Evolutionary conservation across 30 jellyfish, hydroid and myxozoan genomes (phyloP).

Genomic region (Aurelia sp.): DNA sequence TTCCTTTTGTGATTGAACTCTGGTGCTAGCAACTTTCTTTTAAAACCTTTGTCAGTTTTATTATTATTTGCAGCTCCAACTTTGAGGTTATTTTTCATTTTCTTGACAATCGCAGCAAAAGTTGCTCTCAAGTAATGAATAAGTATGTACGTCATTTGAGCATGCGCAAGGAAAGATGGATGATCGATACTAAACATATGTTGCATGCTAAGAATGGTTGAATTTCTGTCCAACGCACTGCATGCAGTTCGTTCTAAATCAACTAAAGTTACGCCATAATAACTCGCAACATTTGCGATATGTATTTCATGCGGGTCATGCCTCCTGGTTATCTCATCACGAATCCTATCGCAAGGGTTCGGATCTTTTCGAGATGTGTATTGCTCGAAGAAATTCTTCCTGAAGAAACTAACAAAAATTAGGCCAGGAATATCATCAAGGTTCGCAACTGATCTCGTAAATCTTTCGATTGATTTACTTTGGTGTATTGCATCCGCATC

Average conservation of each 20-base stretch:
- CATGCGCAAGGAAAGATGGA: slow-evolving; percentile 94
- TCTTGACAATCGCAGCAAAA: slow-evolving; percentile 22
- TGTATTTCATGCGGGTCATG: slow-evolving; percentile 47
- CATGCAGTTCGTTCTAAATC: slow-evolving; percentile 62
- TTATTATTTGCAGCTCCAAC: background rate
- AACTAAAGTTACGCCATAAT: slow-evolving; percentile 64
- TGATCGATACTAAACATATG: slow-evolving; percentile 81
- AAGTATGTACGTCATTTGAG: slow-evolving; percentile 88
- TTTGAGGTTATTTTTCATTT: slow-evolving; percentile 10
- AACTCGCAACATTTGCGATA: slow-evolving; percentile 49
- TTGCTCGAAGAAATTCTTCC: slow-evolving; percentile 52
- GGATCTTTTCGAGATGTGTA: slow-evolving; percentile 23
- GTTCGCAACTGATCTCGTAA: slow-evolving; percentile 65
- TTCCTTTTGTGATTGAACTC: background rate
- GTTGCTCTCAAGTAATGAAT: slow-evolving; percentile 64
- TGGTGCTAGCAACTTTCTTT: slow-evolving; percentile 6
- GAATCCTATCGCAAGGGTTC: slow-evolving; percentile 47
- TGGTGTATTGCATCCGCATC: slow-evolving; percentile 69
- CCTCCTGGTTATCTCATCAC: slow-evolving; percentile 11
- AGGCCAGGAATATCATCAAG: slow-evolving; percentile 60
- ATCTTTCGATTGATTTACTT: slow-evolving; percentile 63
- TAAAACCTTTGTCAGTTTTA: background rate
- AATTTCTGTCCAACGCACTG: slow-evolving; percentile 31
- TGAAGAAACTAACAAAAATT: slow-evolving; percentile 62
- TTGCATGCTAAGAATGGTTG: slow-evolving; percentile 32